Conservation (phyloP, 2,888 invertebrate species). For the Rhagium mordax region DNA sequence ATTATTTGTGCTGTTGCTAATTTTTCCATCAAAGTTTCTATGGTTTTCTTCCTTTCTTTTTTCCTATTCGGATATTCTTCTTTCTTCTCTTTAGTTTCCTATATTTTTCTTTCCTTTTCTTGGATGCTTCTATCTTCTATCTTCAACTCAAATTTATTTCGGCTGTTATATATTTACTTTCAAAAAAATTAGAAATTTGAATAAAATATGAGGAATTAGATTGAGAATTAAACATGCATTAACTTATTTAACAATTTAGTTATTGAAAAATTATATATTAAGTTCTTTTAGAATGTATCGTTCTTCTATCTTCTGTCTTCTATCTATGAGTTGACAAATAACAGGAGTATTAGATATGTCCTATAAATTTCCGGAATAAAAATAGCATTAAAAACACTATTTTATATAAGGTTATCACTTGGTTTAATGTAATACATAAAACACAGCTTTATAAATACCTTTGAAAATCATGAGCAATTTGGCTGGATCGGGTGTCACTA, state of each 20-base stretch:
- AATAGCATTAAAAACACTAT: background rate
- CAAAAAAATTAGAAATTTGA: too few species aligned
- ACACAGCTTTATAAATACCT: constrained; percentile 41
- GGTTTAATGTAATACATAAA: background rate
- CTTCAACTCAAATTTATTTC: background rate
- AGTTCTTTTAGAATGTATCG: background rate
- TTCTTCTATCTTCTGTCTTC: constrained; percentile 2
- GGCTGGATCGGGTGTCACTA: constrained; percentile 37
- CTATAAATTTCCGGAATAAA: background rate
- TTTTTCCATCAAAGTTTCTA: constrained; percentile 1
- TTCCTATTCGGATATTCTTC: background rate
- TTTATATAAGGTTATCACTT: background rate
- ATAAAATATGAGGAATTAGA: background rate
- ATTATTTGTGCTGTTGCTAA: background rate
- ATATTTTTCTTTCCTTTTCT: background rate
- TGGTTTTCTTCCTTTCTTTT: constrained; percentile 13
- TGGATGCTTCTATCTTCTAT: background rate
- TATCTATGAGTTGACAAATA: background rate
- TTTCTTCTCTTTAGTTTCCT: background rate
- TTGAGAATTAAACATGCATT: background rate
- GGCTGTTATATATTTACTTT: too few species aligned
- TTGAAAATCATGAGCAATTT: constrained; percentile 47
- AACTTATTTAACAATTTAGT: background rate
- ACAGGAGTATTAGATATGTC: background rate
- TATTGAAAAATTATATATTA: background rate